A percentile compares a stretch with the other conserved stretches of the same genome.
phyloP scores from a whole-genome alignment of 2,113 vertebrate genomes.

The Campylomormyrus tamandua region DNA sequence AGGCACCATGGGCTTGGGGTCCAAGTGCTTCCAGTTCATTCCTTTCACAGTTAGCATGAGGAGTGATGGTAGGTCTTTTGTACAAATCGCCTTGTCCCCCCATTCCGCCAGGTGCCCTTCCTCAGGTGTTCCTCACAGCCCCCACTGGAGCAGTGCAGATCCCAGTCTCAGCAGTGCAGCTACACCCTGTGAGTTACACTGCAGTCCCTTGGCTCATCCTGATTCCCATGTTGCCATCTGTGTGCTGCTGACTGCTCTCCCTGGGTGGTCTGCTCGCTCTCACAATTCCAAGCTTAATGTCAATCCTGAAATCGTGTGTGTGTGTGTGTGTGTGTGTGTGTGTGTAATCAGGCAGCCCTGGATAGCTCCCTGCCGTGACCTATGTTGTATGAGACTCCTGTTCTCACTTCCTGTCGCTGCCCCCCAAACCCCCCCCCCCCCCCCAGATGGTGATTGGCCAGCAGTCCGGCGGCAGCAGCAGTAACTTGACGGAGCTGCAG shows the following conservation, averaged over 20 bases:
- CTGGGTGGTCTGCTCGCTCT: neutral
- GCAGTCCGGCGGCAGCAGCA: conserved; percentile 64
- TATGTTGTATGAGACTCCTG: neutral
- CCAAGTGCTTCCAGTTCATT: neutral
- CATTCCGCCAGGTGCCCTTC: conserved; percentile 61
- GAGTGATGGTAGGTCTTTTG: neutral
- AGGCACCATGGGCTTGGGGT: neutral
- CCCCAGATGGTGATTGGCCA: conserved; percentile 89
- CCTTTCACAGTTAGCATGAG: neutral
- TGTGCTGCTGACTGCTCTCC: neutral
- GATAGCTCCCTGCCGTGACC: neutral
- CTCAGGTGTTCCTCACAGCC: conserved; percentile 85
- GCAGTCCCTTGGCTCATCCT: neutral
- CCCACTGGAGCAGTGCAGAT: conserved; percentile 85
- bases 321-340: neutral
- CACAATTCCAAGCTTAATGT: neutral
- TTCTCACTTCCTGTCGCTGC: neutral
- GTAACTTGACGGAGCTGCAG: conserved; percentile 86
- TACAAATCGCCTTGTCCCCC: neutral
- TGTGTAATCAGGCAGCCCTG: too few species aligned
- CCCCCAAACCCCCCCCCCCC: conserved; percentile 11
- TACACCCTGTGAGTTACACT: conserved; percentile 71
- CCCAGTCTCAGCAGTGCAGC: conserved; percentile 85
- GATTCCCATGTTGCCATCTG: neutral
- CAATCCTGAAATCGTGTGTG: neutral